Evolutionary conservation across 2,797 vertebrate species (phyloP).

Genomic region (Platyrinchus mystaceus): DNA sequence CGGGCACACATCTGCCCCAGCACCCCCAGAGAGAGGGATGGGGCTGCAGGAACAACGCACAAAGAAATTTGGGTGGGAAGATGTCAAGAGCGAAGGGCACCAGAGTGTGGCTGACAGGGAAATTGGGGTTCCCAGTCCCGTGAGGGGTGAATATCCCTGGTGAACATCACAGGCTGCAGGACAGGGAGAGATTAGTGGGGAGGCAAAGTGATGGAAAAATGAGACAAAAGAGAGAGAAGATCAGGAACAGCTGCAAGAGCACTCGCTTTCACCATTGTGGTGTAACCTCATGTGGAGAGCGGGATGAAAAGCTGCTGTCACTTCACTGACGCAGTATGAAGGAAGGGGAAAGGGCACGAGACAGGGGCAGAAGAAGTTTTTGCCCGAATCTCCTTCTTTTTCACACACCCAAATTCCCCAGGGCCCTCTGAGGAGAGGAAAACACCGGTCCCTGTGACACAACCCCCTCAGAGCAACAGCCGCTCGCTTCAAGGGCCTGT

Average conservation of each 20-base stretch:
- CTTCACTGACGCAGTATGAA: neutral
- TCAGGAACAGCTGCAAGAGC: neutral
- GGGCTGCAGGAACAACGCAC: accelerated
- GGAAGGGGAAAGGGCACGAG: accelerated
- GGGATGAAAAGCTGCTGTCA: neutral
- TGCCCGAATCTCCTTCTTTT: neutral
- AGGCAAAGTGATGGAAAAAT: neutral
- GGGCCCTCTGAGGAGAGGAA: neutral
- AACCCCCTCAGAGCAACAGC: neutral
- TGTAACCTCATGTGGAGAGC: accelerated
- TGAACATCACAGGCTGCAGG: neutral
- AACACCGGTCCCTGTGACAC: neutral
- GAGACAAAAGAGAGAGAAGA: neutral
- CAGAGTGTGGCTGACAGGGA: accelerated
- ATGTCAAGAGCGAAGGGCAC: accelerated
- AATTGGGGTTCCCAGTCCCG: neutral
- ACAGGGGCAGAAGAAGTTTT: neutral
- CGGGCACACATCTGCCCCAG: neutral
- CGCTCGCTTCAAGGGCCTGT: too few relatives aligned
- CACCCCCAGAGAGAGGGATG: neutral
- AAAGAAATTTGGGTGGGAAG: neutral
- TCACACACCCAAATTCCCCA: neutral
- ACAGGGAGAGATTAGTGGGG: neutral
- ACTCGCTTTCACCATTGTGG: accelerated
- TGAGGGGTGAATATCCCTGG: neutral